phyloP scores from a whole-genome alignment of 2,797 vertebrate genomes.

The Pipistrellus pygmaeus region DNA sequence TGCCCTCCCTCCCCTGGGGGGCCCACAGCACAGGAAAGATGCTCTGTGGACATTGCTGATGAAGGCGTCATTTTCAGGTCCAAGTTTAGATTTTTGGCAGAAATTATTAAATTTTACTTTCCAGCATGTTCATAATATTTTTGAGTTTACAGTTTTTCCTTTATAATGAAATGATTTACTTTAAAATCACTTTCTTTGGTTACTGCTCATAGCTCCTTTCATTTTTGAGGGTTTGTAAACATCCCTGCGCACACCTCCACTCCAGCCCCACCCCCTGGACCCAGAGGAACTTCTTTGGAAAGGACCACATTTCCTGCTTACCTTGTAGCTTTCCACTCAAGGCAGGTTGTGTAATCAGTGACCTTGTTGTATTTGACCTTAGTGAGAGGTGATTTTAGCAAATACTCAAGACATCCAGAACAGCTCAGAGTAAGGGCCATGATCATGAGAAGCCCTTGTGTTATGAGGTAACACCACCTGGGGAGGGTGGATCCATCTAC shows the following conservation, averaged over 20 bases:
- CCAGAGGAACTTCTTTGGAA: background rate
- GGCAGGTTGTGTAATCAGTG: background rate
- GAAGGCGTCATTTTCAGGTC: no score
- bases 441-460: accelerated
- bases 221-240: no score
- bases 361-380: background rate
- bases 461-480: accelerated
- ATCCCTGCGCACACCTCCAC: no score
- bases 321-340: accelerated
- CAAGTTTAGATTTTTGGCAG: background rate
- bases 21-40: no score
- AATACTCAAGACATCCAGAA: accelerated
- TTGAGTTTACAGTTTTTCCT: background rate
- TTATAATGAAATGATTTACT: background rate
- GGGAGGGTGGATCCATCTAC: background rate
- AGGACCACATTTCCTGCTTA: background rate
- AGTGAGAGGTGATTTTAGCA: background rate
- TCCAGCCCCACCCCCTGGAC: no score
- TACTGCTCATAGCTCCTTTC: background rate
- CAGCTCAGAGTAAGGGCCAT: background rate
- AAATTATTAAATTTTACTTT: background rate
- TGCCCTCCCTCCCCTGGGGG: no score
- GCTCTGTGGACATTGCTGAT: no score
- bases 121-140: background rate
- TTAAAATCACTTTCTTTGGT: background rate